A percentile compares a stretch with the other conserved stretches of the same genome.
Conservation (phyloP, 2,113 vertebrate genomes). For the Aleadryas rufinucha region DNA sequence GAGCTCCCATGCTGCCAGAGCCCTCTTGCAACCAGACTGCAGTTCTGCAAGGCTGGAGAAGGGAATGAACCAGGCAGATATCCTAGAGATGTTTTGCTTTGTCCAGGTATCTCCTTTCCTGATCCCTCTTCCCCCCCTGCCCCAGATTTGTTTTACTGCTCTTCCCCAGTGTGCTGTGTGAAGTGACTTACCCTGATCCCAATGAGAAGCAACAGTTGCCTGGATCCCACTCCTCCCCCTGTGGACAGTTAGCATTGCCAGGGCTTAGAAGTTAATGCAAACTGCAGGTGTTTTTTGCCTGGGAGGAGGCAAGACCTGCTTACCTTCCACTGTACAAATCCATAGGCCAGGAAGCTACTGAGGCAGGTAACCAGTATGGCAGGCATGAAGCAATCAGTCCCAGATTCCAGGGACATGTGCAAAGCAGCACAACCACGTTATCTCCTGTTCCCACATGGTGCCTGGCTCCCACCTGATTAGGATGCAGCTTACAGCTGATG, state of each 20-base stretch:
- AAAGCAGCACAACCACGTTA: not conserved
- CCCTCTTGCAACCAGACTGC: not conserved
- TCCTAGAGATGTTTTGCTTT: not conserved
- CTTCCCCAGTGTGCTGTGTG: not conserved
- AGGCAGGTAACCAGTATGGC: not conserved
- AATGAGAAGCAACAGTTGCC: accelerated
- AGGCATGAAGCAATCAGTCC: not conserved
- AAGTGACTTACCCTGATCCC: not conserved
- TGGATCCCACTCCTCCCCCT: not conserved
- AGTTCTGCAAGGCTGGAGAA: not conserved
- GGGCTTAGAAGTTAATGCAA: not conserved
- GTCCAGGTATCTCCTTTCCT: not conserved
- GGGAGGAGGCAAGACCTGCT: not conserved
- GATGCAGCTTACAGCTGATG: not conserved
- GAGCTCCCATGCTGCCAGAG: not conserved
- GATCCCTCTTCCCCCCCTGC: accelerated
- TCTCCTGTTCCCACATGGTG: not conserved
- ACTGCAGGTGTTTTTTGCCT: not conserved
- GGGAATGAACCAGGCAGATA: not conserved
- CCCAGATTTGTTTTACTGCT: not conserved
- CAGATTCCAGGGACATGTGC: not conserved
- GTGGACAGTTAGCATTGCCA: not conserved
- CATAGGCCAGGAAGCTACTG: not conserved
- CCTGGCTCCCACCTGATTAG: not conserved
- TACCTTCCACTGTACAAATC: not conserved